Evolutionary conservation across 2,888 invertebrate genomes (phyloP).

Genomic region (Monoplex corrugatus): DNA sequence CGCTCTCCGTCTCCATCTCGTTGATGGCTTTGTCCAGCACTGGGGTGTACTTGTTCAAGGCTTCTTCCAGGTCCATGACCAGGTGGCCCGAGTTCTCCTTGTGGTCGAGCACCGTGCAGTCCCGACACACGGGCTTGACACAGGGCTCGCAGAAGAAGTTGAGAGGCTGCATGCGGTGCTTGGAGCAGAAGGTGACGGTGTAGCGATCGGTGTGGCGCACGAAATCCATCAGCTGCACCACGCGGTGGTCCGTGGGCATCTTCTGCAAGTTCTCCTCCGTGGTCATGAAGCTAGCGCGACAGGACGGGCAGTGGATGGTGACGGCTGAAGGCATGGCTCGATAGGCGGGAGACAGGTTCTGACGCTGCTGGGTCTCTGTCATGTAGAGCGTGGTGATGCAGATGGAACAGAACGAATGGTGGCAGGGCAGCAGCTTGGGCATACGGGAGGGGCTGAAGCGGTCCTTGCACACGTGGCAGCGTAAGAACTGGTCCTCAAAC

Average conservation of each 20-base stretch:
- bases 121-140: constrained; percentile 69
- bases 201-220: constrained; percentile 71
- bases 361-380: constrained; percentile 67
- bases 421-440: constrained; percentile 74
- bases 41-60: constrained; percentile 69
- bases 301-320: constrained; percentile 71
- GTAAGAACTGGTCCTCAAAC: constrained; percentile 72
- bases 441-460: constrained; percentile 63
- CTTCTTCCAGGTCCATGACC: constrained; percentile 73
- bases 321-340: constrained; percentile 65
- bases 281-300: constrained; percentile 67
- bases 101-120: constrained; percentile 75
- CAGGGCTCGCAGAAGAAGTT: constrained; percentile 78
- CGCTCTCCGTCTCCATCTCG: constrained; percentile 68
- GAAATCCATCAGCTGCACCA: constrained; percentile 76
- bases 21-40: constrained; percentile 67
- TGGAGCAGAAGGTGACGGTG: constrained; percentile 72
- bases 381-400: constrained; percentile 66
- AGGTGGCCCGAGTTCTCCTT: constrained; percentile 67
- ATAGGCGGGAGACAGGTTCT: constrained; percentile 59
- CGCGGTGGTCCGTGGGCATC: constrained; percentile 72
- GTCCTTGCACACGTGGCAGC: constrained; percentile 71
- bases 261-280: constrained; percentile 69
- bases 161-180: constrained; percentile 71
- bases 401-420: constrained; percentile 71